These are phyloP conservation scores for Zelleria hepariella DNA, from an alignment of 2,888 invertebrate genomes.

Conservation along the genomic window DNA sequence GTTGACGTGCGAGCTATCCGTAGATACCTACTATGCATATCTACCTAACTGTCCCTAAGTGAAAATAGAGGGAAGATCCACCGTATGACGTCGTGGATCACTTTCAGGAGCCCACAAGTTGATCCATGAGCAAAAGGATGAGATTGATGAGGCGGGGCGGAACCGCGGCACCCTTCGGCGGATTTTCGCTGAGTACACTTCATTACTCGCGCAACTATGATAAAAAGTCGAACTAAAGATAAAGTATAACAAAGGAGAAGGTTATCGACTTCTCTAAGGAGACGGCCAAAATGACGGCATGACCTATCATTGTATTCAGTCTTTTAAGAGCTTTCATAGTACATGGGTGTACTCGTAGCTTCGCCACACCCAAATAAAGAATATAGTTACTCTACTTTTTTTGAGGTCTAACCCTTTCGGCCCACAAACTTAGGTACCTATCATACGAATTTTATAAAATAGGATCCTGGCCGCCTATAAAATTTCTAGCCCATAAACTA, in stretches of 20 bases:
- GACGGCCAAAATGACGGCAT: no score
- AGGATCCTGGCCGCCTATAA: background rate
- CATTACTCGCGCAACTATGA: background rate
- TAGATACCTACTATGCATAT: no score
- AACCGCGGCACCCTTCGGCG: constrained; percentile 4
- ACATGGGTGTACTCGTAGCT: no score
- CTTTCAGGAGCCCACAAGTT: constrained; percentile 25
- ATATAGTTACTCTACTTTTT: background rate
- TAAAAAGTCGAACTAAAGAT: background rate
- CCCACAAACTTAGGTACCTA: background rate
- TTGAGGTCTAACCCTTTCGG: background rate
- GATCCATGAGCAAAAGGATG: constrained; percentile 33
- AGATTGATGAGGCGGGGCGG: constrained; percentile 25
- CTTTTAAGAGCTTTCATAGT: no score
- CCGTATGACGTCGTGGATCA: constrained; percentile 25
- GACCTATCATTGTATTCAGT: no score
- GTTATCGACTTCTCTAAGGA: no score
- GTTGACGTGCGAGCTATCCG: no score
- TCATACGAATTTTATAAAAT: background rate
- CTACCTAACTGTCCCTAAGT: no score
- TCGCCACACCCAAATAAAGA: background rate
- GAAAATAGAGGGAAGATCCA: constrained; percentile 12
- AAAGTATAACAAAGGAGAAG: background rate
- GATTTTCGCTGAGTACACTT: background rate
- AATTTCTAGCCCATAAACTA: background rate